A percentile compares a stretch with the other conserved stretches of the same genome.
Conservation (phyloP, 2,888 invertebrate species). For the Tuta absoluta region DNA sequence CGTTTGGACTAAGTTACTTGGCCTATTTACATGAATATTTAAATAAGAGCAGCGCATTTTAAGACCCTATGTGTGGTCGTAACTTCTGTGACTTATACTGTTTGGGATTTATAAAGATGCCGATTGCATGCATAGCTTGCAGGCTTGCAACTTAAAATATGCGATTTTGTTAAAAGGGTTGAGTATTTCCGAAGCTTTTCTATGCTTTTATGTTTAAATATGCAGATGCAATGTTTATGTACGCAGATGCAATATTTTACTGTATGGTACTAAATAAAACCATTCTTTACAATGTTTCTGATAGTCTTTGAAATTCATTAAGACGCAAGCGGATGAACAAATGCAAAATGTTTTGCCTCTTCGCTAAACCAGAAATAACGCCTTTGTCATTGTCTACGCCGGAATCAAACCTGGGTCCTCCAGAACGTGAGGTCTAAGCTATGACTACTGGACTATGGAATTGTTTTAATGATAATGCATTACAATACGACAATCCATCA, state of each 20-base stretch:
- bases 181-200: neutral
- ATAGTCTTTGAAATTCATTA: too few relatives aligned
- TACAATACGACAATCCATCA: neutral
- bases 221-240: neutral
- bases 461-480: neutral
- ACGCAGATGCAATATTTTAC: neutral
- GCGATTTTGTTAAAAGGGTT: neutral
- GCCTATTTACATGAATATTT: conserved; percentile 29
- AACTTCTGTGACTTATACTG: conserved; percentile 10
- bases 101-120: neutral
- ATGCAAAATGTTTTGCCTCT: too few relatives aligned
- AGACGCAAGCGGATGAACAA: too few relatives aligned
- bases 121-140: conserved; percentile 11
- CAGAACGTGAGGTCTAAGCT: neutral
- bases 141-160: conserved; percentile 10
- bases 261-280: too few relatives aligned
- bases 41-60: conserved; percentile 24
- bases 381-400: too few relatives aligned
- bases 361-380: too few relatives aligned
- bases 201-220: neutral
- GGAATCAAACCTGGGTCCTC: neutral
- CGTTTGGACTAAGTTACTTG: conserved; percentile 22
- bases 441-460: neutral
- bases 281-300: too few relatives aligned
- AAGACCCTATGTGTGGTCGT: conserved; percentile 16